Conservation (phyloP, 2,888 invertebrate species). For the Eledone cirrhosa region DNA sequence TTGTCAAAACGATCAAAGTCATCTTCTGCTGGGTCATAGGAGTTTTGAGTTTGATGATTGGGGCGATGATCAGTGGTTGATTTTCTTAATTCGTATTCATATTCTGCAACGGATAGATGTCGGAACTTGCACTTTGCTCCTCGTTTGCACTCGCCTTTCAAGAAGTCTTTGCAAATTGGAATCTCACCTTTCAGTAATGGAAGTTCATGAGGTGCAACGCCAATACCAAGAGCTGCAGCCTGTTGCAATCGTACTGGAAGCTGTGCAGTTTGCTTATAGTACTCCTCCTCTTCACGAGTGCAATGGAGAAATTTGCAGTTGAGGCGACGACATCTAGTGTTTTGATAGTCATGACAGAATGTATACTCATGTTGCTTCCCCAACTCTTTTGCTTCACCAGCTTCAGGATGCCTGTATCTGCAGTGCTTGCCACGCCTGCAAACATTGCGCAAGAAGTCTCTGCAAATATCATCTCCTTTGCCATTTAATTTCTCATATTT, state of each 20-base stretch:
- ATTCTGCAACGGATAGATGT: slow-evolving; percentile 60
- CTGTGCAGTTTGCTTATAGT: slow-evolving; percentile 77
- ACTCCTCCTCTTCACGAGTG: slow-evolving; percentile 77
- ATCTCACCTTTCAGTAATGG: slow-evolving; percentile 53
- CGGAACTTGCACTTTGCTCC: slow-evolving; percentile 70
- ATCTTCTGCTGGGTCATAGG: slow-evolving; percentile 39
- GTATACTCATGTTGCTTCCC: slow-evolving; percentile 62
- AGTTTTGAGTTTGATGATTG: slow-evolving; percentile 36
- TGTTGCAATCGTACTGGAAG: slow-evolving; percentile 71
- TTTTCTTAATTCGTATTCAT: slow-evolving; percentile 46
- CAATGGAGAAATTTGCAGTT: slow-evolving; percentile 83
- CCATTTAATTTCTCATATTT: slow-evolving; percentile 41
- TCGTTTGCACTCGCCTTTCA: slow-evolving; percentile 72
- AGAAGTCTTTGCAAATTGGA: slow-evolving; percentile 74
- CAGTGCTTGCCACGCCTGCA: slow-evolving; percentile 73
- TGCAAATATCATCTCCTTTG: slow-evolving; percentile 70
- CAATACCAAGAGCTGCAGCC: slow-evolving; percentile 60
- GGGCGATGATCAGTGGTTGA: slow-evolving; percentile 39
- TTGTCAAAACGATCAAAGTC: slow-evolving; percentile 46
- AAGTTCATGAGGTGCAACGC: slow-evolving; percentile 52
- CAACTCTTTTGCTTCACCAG: slow-evolving; percentile 62
- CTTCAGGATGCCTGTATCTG: slow-evolving; percentile 70
- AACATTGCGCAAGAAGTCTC: slow-evolving; percentile 73
- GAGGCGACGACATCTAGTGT: slow-evolving; percentile 77
- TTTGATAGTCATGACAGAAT: slow-evolving; percentile 75